Percentiles rank a stretch among this genome's conserved stretches.
These are phyloP conservation scores for Smittia sp. DNA, from an alignment of 2,888 invertebrate species.

Conservation along the genomic window DNA sequence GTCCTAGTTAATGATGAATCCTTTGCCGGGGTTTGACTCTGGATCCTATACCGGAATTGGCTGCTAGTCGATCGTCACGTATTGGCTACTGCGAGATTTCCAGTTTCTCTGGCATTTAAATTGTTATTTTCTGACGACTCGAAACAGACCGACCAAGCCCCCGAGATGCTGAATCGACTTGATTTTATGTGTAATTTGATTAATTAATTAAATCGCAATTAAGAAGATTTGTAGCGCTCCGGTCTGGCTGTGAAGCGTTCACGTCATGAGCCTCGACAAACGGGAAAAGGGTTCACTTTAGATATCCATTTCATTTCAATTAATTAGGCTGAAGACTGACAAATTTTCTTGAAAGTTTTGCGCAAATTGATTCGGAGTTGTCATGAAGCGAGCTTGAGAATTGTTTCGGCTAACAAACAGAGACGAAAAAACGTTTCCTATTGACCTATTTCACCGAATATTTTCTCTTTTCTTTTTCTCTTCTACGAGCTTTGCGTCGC, in stretches of 20 bases:
- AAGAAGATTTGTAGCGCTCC: conserved; percentile 10
- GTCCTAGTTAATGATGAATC: no score
- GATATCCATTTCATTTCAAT: neutral
- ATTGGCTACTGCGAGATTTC: no score
- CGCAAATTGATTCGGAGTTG: conserved; percentile 3
- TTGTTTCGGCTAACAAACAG: neutral
- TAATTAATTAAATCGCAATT: conserved; percentile 33
- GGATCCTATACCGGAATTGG: no score
- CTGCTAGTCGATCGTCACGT: no score
- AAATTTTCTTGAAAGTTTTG: neutral
- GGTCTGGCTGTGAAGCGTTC: neutral
- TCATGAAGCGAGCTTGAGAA: neutral
- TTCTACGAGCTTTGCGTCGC: conserved; percentile 13
- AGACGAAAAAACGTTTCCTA: conserved; percentile 35
- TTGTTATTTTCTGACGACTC: no score
- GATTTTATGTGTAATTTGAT: conserved; percentile 30
- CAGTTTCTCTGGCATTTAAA: no score
- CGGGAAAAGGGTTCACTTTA: neutral
- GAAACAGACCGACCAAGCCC: no score
- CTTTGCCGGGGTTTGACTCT: no score
- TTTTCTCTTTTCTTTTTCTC: conserved; percentile 2
- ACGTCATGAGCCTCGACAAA: neutral
- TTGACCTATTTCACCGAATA: conserved; percentile 33
- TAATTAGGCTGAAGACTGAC: conserved; percentile 3
- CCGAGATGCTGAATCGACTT: neutral